Percentiles rank a stretch among this genome's conserved stretches.
These are phyloP conservation scores for Xyrichtys novacula DNA, from an alignment of 2,797 vertebrate species.

Conservation along the genomic window DNA sequence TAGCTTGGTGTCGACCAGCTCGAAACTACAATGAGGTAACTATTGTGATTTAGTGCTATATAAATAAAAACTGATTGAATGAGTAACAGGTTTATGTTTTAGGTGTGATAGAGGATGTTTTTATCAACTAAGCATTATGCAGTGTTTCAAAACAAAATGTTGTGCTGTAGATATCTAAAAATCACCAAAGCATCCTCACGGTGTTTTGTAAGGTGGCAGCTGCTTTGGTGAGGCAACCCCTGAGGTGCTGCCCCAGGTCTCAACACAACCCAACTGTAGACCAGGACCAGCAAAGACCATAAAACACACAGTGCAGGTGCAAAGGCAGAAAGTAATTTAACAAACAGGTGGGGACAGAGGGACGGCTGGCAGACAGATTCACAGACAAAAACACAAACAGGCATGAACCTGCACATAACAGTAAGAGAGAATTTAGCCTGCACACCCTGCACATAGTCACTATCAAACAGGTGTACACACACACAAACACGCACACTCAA, in stretches of 20 bases:
- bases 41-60: no score
- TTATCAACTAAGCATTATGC: no score
- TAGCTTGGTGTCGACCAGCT: no score
- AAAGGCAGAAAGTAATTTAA: constrained; percentile 50
- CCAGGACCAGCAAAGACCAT: constrained; percentile 37
- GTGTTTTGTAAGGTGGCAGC: constrained; percentile 26
- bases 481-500: constrained; percentile 20
- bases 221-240: constrained; percentile 25
- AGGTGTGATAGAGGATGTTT: not conserved
- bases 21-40: no score
- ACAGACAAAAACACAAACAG: constrained; percentile 52
- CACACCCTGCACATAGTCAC: constrained; percentile 39
- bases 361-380: constrained; percentile 54
- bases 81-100: constrained; percentile 1
- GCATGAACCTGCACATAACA: constrained; percentile 28
- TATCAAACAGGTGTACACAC: constrained; percentile 62
- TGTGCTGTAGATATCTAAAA: constrained; percentile 5
- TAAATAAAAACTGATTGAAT: no score
- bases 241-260: constrained; percentile 21
- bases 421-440: constrained; percentile 51
- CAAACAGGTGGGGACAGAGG: constrained; percentile 51
- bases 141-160: constrained; percentile 15
- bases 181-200: not conserved
- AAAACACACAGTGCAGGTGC: constrained; percentile 27
- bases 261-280: constrained; percentile 19